Base-by-base conservation (phyloP, 1,140 invertebrate species). In the Amyelois transitella region DNA sequence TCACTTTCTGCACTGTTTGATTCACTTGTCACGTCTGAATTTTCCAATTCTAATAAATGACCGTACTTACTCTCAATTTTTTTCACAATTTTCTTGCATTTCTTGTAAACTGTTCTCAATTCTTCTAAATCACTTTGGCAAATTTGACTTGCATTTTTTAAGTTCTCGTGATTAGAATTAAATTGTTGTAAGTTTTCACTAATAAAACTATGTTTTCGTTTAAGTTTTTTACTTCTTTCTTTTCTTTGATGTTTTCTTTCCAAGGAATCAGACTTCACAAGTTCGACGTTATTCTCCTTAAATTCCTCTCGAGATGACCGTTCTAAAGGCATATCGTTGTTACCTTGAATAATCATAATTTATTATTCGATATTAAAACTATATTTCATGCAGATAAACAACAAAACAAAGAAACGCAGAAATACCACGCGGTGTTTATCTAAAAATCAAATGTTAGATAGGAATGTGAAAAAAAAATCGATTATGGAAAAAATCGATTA, bases 1-100 rank as follows among this genome's bases (percentile, higher is more conserved):
- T 63, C 58, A 21, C 48, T 53, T 55, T 63, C 48, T 45, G 22
- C 53, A 43, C 12, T 19, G 18, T 25, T 45, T 1, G 3, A 38
- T 1, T 19, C 10, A 24, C 43, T 61, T 4, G 18, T 18, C 10
- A 14, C 6, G 14, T 54, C 54, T n/a, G 45, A 2, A 48, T n/a
- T 14, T n/a, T 69, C 43, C 24, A 75, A 45, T 32, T 75, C 57
- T 20, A 84, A 56, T 54, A 87, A 77, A 66, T 83, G 75, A 5
- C 82, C 81, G 62, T 86, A 87, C 60, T 87, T 87, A 4, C 44
- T 49, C 61, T 86, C 81, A n/a, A 87, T 84, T 59, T 80, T 84
- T 5, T 58, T 58, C 2, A 87, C 51, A 49, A 85, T 62, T 10
- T 59, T 32, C 59, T 79, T 81, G 53, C 84, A 86, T 24, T 79